Conservation (phyloP, 2,888 invertebrate genomes). For the Tribolium freemani region DNA sequence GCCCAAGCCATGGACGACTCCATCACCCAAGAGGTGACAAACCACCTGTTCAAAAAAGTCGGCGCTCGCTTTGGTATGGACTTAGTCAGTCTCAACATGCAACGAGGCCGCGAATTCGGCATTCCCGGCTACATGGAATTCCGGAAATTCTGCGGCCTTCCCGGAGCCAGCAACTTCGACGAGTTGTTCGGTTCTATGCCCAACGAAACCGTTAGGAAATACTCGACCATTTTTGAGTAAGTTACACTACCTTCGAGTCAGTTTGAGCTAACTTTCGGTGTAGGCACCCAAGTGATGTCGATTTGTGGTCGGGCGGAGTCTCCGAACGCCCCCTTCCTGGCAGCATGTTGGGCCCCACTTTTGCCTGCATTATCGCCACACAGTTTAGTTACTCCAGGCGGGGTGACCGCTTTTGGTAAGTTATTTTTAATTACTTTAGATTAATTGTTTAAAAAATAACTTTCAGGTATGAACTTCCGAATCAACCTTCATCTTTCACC, state of each 20-base stretch:
- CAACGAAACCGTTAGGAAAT: slow-evolving; percentile 87
- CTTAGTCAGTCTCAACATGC: slow-evolving; percentile 93
- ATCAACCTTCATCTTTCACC: slow-evolving; percentile 92
- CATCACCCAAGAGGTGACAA: slow-evolving; percentile 91
- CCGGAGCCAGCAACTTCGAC: slow-evolving; percentile 82
- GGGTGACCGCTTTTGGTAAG: slow-evolving; percentile 92
- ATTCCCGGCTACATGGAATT: slow-evolving; percentile 94
- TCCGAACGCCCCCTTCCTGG: slow-evolving; percentile 92
- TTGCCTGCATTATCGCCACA: slow-evolving; percentile 93
- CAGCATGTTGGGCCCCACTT: slow-evolving; percentile 94
- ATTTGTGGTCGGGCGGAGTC: slow-evolving; percentile 95
- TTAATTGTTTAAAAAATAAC: neutral
- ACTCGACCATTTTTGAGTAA: slow-evolving; percentile 86
- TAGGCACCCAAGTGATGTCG: slow-evolving; percentile 91
- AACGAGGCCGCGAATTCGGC: slow-evolving; percentile 92
- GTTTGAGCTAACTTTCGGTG: neutral
- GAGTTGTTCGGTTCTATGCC: slow-evolving; percentile 90
- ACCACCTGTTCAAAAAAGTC: slow-evolving; percentile 90
- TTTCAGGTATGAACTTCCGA: slow-evolving; percentile 85
- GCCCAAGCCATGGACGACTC: slow-evolving; percentile 97
- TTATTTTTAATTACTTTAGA: neutral
- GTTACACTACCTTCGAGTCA: slow-evolving; percentile 54
- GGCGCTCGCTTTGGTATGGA: slow-evolving; percentile 86
- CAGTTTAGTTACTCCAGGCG: slow-evolving; percentile 91
- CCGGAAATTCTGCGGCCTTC: slow-evolving; percentile 90